Evolutionary conservation across 2,113 vertebrate genomes (phyloP).

Genomic region (Tetrao urogallus): DNA sequence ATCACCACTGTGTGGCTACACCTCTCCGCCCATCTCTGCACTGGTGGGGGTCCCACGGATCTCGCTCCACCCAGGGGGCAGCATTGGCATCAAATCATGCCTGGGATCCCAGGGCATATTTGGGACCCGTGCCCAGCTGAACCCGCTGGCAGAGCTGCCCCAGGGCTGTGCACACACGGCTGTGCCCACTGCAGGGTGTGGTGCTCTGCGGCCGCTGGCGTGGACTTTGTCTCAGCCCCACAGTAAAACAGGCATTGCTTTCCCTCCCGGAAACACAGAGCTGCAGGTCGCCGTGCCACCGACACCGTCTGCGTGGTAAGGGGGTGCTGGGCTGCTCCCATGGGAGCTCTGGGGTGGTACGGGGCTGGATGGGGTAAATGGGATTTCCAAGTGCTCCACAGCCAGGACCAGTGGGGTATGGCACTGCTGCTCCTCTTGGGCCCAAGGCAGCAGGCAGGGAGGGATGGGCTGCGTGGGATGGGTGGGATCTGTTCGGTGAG

Average conservation of each 20-base stretch:
- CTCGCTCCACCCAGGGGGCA: background rate
- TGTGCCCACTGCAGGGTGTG: background rate
- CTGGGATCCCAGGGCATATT: background rate
- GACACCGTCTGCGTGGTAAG: accelerated
- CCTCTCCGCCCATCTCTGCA: background rate
- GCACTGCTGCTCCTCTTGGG: accelerated
- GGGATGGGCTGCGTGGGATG: accelerated
- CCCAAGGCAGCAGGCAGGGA: accelerated
- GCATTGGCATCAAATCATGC: background rate
- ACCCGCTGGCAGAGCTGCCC: background rate
- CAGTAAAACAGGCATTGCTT: background rate
- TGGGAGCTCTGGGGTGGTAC: background rate
- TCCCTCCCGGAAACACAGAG: background rate
- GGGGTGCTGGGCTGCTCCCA: background rate
- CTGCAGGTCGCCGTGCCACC: background rate
- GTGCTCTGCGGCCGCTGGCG: background rate
- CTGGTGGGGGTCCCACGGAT: too few species aligned
- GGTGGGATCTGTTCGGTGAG: accelerated
- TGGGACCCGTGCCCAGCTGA: background rate
- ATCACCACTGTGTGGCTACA: accelerated
- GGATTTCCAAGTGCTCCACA: background rate
- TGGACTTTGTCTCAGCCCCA: slow-evolving; percentile 56
- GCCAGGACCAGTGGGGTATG: accelerated
- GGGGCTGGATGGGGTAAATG: background rate
- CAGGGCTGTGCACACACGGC: background rate